A percentile compares a stretch with the other conserved stretches of the same genome.
phyloP scores from a whole-genome alignment of 2,888 invertebrate species.

The Zygothrica quintamaculata region DNA sequence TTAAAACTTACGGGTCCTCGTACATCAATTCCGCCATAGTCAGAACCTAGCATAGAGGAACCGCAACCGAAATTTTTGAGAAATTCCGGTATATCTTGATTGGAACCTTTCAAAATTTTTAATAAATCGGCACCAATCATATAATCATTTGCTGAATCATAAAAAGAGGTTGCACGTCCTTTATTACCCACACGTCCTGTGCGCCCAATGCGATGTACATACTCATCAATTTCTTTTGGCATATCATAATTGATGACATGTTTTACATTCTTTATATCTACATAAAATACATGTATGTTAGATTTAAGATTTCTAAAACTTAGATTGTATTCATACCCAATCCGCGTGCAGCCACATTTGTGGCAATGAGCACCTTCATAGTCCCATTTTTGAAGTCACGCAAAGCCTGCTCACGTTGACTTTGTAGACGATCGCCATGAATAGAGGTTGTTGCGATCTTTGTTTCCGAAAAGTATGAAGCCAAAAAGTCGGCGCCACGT shows the following conservation, averaged over 20 bases:
- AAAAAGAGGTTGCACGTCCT: conserved; percentile 95
- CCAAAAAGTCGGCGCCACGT: conserved; percentile 95
- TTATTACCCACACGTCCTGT: conserved; percentile 97
- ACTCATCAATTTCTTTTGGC: conserved; percentile 95
- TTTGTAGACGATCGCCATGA: conserved; percentile 98
- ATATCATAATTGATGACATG: conserved; percentile 97
- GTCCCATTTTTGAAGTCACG: conserved; percentile 92
- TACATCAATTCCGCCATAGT: conserved; percentile 90
- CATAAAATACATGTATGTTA: conserved; percentile 8
- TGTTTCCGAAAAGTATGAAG: conserved; percentile 91
- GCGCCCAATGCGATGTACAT: conserved; percentile 97
- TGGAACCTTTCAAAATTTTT: conserved; percentile 91
- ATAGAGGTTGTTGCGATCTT: conserved; percentile 96
- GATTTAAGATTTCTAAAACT: background rate
- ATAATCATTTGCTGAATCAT: conserved; percentile 87
- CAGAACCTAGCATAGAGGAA: conserved; percentile 77
- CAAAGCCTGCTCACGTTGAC: conserved; percentile 97
- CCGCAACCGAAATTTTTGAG: conserved; percentile 85
- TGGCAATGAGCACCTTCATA: conserved; percentile 94
- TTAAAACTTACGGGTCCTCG: conserved; percentile 65
- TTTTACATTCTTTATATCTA: conserved; percentile 93
- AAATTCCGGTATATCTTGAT: conserved; percentile 92
- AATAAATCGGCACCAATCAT: conserved; percentile 88
- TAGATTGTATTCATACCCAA: conserved; percentile 87
- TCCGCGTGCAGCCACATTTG: conserved; percentile 97